phyloP scores from a whole-genome alignment of 1,140 invertebrate genomes.

The Lamellibrachia luymesi region DNA sequence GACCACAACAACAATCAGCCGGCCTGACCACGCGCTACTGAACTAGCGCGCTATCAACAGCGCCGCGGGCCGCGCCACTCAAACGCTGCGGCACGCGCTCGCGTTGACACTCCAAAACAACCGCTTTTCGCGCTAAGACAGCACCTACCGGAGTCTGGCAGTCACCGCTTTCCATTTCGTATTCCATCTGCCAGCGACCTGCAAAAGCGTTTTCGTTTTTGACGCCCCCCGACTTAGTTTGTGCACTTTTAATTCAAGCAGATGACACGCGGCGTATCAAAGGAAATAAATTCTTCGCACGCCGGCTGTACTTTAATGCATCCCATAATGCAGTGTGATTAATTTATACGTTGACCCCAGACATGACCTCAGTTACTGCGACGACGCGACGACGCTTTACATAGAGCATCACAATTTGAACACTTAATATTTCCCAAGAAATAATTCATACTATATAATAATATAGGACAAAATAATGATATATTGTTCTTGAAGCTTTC shows the following conservation, averaged over 20 bases:
- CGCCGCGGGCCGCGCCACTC: neutral
- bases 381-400: neutral
- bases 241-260: constrained; percentile 11
- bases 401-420: neutral
- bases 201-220: neutral
- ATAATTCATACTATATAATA: neutral
- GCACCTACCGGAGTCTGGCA: neutral
- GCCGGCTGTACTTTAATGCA: constrained; percentile 21
- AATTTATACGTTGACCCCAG: neutral
- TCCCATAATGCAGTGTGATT: constrained; percentile 1
- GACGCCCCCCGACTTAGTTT: neutral
- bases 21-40: neutral
- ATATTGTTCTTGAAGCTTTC: neutral
- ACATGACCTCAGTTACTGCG: neutral
- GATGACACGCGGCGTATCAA: constrained; percentile 10
- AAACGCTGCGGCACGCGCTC: neutral
- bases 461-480: neutral
- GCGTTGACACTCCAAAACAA: constrained; percentile 4
- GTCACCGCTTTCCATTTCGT: neutral
- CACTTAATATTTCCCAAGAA: neutral
- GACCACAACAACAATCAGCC: constrained; percentile 3
- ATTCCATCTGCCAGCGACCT: neutral
- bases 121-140: neutral
- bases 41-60: neutral
- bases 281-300: constrained; percentile 17